Evolutionary conservation across 2,113 vertebrate genomes (phyloP), one percentile per base, ranked within the genome.

Genomic region (Desmodus rotundus): DNA sequence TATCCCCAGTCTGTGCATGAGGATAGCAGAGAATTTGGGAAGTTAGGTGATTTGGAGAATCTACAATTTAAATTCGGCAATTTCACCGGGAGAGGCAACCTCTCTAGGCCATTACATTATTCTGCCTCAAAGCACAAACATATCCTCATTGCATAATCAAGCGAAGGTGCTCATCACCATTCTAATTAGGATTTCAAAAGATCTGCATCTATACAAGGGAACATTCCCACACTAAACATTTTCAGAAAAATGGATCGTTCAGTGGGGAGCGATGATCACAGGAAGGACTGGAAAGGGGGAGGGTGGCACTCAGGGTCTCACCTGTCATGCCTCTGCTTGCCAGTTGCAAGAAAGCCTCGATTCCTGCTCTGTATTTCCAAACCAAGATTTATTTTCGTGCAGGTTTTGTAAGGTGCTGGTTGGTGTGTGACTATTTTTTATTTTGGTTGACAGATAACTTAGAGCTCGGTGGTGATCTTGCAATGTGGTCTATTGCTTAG

Each of bases 41-140:
- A 76, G 14, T 65, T 74, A 91, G 33, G 65, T 89, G 86, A 89
- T 93, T 61, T 88, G 92, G 16, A 94, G 41, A 36, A 83, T 54
- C n/a, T 54, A 10, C 26, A 72, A 73, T 90, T 87, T 54, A 65
- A 74, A 83, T 85, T n/a, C 41, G 7, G 5, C 24, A 85, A 81
- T 68, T 78, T 38, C 47, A 63, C 1, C 78, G 38, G 38, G 47
- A 96, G 33, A 61, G 22, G 33, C 67, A 61, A 2, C 24, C 4
- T 88, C 26, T 72, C 22, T 89, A 56, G 17, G 22, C 47, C 14
- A 56, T 70, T 68, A 56, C 3, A 26, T 63, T 54, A 10, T 91
- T 81, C 31, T 72, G 8, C 22, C 11, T 96, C 31, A 41, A 76
- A 78, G 70, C 47, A n/a, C 68, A 87, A 93, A 68, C 20, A 45